Percentiles rank a stretch among this genome's conserved stretches.
Conservation (phyloP, 2,797 vertebrate species). For the Xenops minutus region DNA sequence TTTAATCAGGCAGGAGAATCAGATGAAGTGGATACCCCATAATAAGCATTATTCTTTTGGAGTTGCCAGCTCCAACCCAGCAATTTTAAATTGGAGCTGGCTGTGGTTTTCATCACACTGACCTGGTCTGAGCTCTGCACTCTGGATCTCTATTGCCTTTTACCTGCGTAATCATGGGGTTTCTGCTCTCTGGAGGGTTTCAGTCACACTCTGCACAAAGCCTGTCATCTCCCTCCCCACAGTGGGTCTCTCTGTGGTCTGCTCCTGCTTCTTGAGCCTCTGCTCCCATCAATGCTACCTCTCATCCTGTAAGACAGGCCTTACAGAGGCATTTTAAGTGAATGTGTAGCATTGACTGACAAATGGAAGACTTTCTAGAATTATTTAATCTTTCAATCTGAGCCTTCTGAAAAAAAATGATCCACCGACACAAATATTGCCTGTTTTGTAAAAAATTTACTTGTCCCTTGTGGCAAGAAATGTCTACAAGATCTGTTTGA, state of each 20-base stretch:
- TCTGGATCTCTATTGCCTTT: not conserved
- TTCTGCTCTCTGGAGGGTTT: not conserved
- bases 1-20: not conserved
- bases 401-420: not conserved
- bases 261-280: not conserved
- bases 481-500: not conserved
- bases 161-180: not conserved
- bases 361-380: not conserved
- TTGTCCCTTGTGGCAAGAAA: not conserved
- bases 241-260: not conserved
- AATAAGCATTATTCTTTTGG: not conserved
- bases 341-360: not conserved
- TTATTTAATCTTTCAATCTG: rapidly evolving
- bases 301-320: not conserved
- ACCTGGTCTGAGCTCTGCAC: not conserved
- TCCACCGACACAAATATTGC: not conserved
- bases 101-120: not conserved
- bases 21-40: not conserved
- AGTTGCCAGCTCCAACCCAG: slow-evolving; percentile 3
- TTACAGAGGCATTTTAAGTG: not conserved
- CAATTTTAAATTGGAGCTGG: not conserved
- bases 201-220: not conserved
- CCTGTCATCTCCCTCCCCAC: rapidly evolving
- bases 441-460: not conserved
- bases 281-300: not conserved